These are phyloP conservation scores for Litocranius walleri DNA, from an alignment of 2,113 vertebrate species.

Conservation along the genomic window DNA sequence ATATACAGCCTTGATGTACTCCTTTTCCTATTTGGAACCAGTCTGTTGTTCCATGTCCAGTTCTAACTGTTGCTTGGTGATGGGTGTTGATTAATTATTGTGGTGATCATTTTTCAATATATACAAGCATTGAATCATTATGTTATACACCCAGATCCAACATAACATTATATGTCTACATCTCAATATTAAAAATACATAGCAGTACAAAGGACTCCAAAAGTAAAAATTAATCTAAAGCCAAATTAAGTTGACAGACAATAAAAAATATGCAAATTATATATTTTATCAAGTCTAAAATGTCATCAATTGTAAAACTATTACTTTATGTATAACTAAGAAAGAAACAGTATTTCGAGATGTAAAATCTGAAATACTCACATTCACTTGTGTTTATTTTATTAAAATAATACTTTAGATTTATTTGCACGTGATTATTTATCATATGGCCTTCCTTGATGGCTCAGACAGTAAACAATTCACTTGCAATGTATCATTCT, in stretches of 20 bases:
- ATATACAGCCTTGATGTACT: no score
- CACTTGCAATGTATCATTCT: neutral
- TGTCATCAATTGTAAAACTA: no score
- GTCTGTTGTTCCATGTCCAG: no score
- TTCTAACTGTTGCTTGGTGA: no score
- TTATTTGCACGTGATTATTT: neutral
- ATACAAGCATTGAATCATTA: neutral
- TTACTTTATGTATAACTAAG: neutral
- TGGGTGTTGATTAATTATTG: neutral
- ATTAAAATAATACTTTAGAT: neutral
- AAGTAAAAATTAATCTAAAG: neutral
- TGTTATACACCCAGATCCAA: neutral
- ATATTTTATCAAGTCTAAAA: neutral
- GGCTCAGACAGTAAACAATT: neutral
- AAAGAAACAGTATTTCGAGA: neutral
- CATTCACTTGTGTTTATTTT: neutral
- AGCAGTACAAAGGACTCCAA: neutral
- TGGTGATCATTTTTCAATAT: neutral
- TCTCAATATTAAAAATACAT: neutral
- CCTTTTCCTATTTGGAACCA: no score
- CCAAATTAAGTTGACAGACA: neutral
- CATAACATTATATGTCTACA: no score
- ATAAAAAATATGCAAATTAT: neutral
- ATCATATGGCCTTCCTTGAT: neutral
- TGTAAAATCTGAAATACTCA: neutral